phyloP scores from a whole-genome alignment of 35 echinoderm and acorn worm species.

The Holothuria glaberrima region DNA sequence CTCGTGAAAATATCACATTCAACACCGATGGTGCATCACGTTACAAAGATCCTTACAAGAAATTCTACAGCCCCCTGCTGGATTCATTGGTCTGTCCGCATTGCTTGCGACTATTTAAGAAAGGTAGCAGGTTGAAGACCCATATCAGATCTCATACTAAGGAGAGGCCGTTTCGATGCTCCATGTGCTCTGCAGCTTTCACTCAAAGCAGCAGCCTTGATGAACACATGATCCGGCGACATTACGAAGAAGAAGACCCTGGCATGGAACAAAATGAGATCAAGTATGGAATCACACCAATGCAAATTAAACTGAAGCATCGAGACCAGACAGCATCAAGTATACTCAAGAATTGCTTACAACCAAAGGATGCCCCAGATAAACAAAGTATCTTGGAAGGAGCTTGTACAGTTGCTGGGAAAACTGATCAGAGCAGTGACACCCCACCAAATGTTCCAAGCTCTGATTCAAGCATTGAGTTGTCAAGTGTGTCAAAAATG shows the following conservation, averaged over 20 bases:
- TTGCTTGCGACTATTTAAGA: conserved; percentile 71
- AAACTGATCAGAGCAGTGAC: too few relatives aligned
- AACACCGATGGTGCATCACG: conserved; percentile 52
- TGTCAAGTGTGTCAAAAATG: conserved; percentile 93
- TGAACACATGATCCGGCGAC: conserved; percentile 84
- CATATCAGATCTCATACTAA: conserved; percentile 87
- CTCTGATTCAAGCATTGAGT: conserved; percentile 84
- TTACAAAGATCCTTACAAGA: conserved; percentile 78
- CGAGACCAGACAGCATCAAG: background rate
- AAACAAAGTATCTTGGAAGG: background rate
- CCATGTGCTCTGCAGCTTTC: conserved; percentile 87
- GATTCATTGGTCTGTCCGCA: conserved; percentile 93
- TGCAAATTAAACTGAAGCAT: conserved; percentile 86
- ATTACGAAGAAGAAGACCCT: conserved; percentile 49
- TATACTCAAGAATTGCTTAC: conserved; percentile 51
- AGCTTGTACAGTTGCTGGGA: background rate
- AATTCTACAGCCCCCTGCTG: conserved; percentile 78
- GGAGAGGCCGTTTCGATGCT: conserved; percentile 91
- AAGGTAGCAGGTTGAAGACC: conserved; percentile 76
- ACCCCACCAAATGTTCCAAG: conserved; percentile 48
- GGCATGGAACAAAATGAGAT: conserved; percentile 74
- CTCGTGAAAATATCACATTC: background rate
- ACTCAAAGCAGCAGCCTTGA: conserved; percentile 85
- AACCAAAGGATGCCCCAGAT: conserved; percentile 14
- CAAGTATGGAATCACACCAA: conserved; percentile 80